Percentiles rank a stretch among this genome's conserved stretches.
These are phyloP conservation scores for Drosophila mayri DNA, from an alignment of 1,140 invertebrate species.

Conservation along the genomic window DNA sequence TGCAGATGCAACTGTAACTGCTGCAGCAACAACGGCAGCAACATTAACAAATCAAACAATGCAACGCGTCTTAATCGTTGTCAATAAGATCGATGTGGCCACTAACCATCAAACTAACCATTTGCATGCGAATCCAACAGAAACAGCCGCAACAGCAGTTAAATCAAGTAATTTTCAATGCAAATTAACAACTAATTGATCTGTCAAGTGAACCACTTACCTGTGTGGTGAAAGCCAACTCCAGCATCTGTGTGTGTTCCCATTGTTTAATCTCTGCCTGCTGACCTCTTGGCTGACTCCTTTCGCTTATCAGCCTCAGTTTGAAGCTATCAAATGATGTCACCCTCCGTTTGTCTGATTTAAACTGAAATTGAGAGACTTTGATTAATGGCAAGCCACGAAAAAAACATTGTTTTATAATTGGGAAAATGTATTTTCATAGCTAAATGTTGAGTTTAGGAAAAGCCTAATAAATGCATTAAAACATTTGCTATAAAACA, in stretches of 20 bases:
- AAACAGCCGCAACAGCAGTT: slow-evolving; percentile 29
- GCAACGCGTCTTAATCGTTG: slow-evolving; percentile 74
- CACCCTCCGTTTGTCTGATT: slow-evolving; percentile 11
- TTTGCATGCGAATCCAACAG: slow-evolving; percentile 64
- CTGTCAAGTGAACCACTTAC: slow-evolving; percentile 26
- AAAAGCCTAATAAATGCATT: too few relatives aligned
- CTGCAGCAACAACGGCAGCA: slow-evolving; percentile 30
- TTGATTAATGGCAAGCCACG: slow-evolving; percentile 9
- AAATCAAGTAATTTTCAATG: slow-evolving; percentile 64
- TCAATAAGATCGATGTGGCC: slow-evolving; percentile 66
- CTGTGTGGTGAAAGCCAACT: slow-evolving; percentile 25
- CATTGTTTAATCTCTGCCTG: slow-evolving; percentile 26
- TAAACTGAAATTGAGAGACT: not conserved
- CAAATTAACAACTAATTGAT: slow-evolving; percentile 34
- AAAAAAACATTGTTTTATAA: not conserved
- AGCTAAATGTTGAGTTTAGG: not conserved
- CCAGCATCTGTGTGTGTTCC: slow-evolving; percentile 21
- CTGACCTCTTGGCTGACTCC: slow-evolving; percentile 21
- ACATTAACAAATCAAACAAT: slow-evolving; percentile 48
- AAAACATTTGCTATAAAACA: too few relatives aligned
- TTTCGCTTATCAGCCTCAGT: slow-evolving; percentile 26
- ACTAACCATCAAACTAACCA: slow-evolving; percentile 59
- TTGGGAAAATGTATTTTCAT: not conserved
- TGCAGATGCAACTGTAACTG: slow-evolving; percentile 28
- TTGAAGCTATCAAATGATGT: slow-evolving; percentile 27